phyloP scores from a whole-genome alignment of 2,113 vertebrate genomes.

The Holacanthus passer region DNA sequence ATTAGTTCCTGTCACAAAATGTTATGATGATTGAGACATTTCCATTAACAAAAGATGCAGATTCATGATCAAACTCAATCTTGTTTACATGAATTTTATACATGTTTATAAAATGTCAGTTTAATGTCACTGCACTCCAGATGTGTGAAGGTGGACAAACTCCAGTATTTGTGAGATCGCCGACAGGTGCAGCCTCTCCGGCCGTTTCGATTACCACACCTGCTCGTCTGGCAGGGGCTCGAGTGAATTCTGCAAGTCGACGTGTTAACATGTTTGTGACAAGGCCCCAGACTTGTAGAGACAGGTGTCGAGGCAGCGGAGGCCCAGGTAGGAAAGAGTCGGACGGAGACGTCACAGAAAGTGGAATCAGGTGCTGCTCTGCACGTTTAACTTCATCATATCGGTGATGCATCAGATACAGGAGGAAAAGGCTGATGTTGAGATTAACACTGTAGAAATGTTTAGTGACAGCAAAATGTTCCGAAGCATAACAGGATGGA shows the following conservation, averaged over 20 bases:
- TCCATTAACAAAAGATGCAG: neutral
- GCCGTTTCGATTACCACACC: slow-evolving; percentile 37
- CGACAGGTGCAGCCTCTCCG: slow-evolving; percentile 32
- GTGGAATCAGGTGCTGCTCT: too few relatives aligned
- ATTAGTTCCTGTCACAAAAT: too few relatives aligned
- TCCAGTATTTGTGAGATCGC: neutral
- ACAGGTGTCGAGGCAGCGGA: neutral
- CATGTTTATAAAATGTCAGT: neutral
- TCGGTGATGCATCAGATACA: neutral
- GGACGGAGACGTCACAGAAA: neutral
- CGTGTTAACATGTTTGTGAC: slow-evolving; percentile 9
- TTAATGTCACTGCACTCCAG: neutral
- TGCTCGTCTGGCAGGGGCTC: slow-evolving; percentile 10
- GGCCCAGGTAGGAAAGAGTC: neutral
- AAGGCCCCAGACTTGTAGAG: neutral
- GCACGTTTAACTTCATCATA: neutral
- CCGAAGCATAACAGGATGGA: too few relatives aligned
- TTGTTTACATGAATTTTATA: too few relatives aligned
- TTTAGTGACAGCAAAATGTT: neutral
- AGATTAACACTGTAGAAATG: neutral
- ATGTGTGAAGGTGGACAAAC: neutral
- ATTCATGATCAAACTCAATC: neutral
- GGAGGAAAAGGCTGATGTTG: neutral
- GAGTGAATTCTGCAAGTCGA: neutral
- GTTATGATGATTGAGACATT: too few relatives aligned